Evolutionary conservation across 2,888 invertebrate species (phyloP).

Genomic region (Drosophila nr. perissopoda): DNA sequence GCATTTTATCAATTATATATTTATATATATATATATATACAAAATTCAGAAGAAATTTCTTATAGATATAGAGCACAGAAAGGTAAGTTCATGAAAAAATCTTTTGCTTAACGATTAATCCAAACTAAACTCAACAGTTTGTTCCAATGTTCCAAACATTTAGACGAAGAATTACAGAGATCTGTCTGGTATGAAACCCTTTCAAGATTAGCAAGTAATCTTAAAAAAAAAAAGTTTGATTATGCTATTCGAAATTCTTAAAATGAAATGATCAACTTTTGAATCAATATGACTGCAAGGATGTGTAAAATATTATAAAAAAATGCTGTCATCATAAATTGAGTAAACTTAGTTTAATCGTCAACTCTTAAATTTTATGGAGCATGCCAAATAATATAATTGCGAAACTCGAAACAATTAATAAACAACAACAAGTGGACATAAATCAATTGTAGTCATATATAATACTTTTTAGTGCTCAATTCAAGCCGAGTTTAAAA

Average conservation of each 20-base stretch:
- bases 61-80: background rate
- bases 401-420: background rate
- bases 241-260: background rate
- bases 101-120: background rate
- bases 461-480: background rate
- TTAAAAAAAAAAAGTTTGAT: background rate
- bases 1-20: background rate
- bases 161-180: no score
- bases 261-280: no score
- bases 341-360: background rate
- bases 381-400: background rate
- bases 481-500: slow-evolving; percentile 5
- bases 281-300: no score
- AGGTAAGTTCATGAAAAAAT: background rate
- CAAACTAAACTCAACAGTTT: background rate
- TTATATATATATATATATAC: no score
- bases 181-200: no score
- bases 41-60: background rate
- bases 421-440: background rate
- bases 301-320: no score
- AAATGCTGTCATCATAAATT: background rate
- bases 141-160: background rate
- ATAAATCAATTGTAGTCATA: background rate
- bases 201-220: no score
- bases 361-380: background rate